These are phyloP conservation scores for Phoxinus dragarum DNA, from an alignment of 2,797 vertebrate species.

Conservation along the genomic window DNA sequence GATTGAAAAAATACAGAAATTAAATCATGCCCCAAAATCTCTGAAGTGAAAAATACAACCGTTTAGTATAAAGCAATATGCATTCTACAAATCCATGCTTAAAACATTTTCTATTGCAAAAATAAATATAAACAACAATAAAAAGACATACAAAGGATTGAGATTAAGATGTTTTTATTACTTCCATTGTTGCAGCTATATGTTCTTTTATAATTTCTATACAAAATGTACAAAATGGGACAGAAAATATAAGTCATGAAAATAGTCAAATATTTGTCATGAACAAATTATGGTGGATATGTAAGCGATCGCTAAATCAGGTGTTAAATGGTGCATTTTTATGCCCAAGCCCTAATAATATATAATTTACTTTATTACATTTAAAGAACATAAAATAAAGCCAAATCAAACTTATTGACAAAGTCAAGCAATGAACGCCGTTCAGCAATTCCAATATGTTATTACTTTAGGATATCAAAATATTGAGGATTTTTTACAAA, in stretches of 20 bases:
- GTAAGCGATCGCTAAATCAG: background rate
- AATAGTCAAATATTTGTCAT: background rate
- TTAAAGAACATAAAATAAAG: slow-evolving; percentile 1
- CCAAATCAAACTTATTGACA: background rate
- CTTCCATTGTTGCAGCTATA: slow-evolving; percentile 10
- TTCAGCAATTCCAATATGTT: background rate
- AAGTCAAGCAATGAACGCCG: background rate
- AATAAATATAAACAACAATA: background rate
- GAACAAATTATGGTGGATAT: background rate
- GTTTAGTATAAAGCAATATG: background rate
- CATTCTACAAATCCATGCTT: background rate
- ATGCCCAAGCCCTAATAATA: background rate
- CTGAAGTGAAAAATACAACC: too few relatives aligned
- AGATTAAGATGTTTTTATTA: slow-evolving; percentile 21
- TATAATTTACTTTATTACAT: background rate
- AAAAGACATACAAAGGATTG: background rate
- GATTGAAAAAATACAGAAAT: too few relatives aligned
- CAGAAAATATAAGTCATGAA: background rate
- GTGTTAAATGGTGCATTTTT: background rate
- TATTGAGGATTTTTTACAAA: background rate
- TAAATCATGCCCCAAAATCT: too few relatives aligned
- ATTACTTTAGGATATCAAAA: background rate
- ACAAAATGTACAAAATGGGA: slow-evolving; percentile 45
- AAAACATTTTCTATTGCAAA: background rate
- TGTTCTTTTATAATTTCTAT: slow-evolving; percentile 22